A percentile compares a stretch with the other conserved stretches of the same genome.
phyloP scores from a whole-genome alignment of 2,113 vertebrate genomes.

The Okapia johnstoni region DNA sequence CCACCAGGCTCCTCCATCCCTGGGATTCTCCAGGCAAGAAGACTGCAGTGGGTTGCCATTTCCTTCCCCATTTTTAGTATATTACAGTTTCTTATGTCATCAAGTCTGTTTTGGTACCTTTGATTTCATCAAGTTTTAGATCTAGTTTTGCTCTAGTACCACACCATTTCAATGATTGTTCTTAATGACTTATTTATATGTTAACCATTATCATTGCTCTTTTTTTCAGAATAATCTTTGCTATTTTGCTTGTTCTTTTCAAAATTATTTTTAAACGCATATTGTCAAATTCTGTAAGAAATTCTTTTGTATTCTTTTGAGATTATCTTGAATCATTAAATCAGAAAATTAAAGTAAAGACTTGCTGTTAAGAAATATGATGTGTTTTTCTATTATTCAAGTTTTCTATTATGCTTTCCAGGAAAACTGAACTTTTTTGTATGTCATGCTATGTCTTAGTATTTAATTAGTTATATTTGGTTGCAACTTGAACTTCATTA shows the following conservation, averaged over 20 bases:
- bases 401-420: neutral
- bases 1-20: neutral
- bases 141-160: neutral
- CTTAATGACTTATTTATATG: neutral
- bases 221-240: neutral
- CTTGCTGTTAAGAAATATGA: neutral
- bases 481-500: neutral
- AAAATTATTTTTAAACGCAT: constrained; percentile 23
- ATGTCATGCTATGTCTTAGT: neutral
- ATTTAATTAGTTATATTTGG: constrained; percentile 15
- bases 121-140: neutral
- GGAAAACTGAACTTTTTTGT: neutral
- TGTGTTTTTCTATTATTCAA: neutral
- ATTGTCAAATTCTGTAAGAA: constrained; percentile 15
- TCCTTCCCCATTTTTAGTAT: neutral
- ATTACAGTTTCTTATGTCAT: neutral
- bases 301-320: neutral
- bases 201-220: neutral
- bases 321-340: neutral
- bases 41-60: neutral
- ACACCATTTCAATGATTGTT: neutral
- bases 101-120: neutral
- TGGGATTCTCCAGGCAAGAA: neutral
- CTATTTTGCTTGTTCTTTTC: neutral
- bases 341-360: constrained; percentile 23